These are phyloP conservation scores for Trachurus trachurus DNA, from an alignment of 2,797 vertebrate genomes.

Conservation along the genomic window DNA sequence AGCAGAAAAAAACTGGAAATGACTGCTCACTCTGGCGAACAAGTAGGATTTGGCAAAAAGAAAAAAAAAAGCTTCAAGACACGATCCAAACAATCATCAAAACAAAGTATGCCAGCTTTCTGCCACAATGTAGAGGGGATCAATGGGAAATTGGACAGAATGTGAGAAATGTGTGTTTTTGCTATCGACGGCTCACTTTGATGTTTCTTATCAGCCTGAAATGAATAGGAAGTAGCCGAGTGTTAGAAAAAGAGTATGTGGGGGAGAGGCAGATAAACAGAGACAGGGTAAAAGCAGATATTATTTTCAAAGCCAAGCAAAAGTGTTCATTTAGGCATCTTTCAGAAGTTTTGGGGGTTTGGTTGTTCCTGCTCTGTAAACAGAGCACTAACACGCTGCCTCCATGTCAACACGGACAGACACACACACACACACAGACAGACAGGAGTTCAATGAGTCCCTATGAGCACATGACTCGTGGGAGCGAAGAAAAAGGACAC, in stretches of 20 bases:
- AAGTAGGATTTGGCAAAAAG: conserved; percentile 50
- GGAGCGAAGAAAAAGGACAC: conserved; percentile 20
- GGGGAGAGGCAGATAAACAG: background rate
- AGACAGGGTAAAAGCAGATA: conserved; percentile 3
- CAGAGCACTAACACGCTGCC: conserved; percentile 22
- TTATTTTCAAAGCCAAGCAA: conserved; percentile 55
- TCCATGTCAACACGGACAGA: conserved; percentile 39
- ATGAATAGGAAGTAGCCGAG: conserved; percentile 60
- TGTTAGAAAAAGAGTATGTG: conserved; percentile 46
- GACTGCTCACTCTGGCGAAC: conserved; percentile 19
- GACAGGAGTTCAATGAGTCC: conserved; percentile 22
- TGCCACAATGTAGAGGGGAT: conserved; percentile 47
- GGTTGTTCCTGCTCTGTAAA: conserved; percentile 26
- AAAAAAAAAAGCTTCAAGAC: conserved; percentile 49
- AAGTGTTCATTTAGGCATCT: conserved; percentile 58
- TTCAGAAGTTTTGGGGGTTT: conserved; percentile 38
- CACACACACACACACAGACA: conserved; percentile 5
- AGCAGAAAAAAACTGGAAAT: conserved; percentile 23
- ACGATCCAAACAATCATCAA: conserved; percentile 64
- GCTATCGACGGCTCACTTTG: conserved; percentile 63
- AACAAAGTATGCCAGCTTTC: conserved; percentile 63
- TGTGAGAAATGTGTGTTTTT: conserved; percentile 57
- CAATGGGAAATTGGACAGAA: conserved; percentile 65
- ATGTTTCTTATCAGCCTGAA: conserved; percentile 65
- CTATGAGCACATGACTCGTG: conserved; percentile 12